phyloP scores from a whole-genome alignment of 30 jellyfish, hydroid and myxozoan genomes.

The Chrysaora quinquecirrha region DNA sequence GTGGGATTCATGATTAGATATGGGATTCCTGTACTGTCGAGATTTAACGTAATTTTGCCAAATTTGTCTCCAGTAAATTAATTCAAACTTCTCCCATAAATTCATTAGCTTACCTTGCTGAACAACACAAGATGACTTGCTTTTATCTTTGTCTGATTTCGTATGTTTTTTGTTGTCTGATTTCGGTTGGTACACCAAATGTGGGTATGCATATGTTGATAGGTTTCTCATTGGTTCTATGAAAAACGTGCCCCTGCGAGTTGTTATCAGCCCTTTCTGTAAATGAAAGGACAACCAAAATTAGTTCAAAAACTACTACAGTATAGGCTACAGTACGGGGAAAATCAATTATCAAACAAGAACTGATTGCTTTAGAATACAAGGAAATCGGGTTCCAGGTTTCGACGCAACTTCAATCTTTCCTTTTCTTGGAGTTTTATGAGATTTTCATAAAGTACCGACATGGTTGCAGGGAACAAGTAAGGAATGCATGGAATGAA shows the following conservation, averaged over 20 bases:
- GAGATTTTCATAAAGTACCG: too few relatives aligned
- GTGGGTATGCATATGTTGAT: conserved; percentile 55
- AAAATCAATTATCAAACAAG: too few relatives aligned
- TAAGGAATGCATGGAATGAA: too few relatives aligned
- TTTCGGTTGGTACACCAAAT: conserved; percentile 72
- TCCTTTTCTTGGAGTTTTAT: too few relatives aligned
- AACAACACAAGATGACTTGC: conserved; percentile 39
- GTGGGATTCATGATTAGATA: neutral
- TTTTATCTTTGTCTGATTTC: conserved; percentile 11
- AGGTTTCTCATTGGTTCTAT: conserved; percentile 80
- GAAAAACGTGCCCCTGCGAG: conserved; percentile 45
- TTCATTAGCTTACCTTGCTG: conserved; percentile 18
- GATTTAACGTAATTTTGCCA: conserved; percentile 22
- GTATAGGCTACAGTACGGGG: too few relatives aligned
- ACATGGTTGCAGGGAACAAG: too few relatives aligned
- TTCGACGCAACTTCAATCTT: too few relatives aligned
- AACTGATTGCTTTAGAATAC: too few relatives aligned
- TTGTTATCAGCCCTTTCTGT: conserved; percentile 64
- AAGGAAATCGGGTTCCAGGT: too few relatives aligned
- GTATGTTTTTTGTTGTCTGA: conserved; percentile 13
- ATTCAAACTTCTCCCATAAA: neutral
- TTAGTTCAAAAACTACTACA: too few relatives aligned
- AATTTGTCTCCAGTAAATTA: neutral
- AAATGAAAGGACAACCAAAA: too few relatives aligned
- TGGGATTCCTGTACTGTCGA: too few relatives aligned